Base-by-base conservation (phyloP, 2,113 vertebrate genomes). In the Scolopax mira region DNA sequence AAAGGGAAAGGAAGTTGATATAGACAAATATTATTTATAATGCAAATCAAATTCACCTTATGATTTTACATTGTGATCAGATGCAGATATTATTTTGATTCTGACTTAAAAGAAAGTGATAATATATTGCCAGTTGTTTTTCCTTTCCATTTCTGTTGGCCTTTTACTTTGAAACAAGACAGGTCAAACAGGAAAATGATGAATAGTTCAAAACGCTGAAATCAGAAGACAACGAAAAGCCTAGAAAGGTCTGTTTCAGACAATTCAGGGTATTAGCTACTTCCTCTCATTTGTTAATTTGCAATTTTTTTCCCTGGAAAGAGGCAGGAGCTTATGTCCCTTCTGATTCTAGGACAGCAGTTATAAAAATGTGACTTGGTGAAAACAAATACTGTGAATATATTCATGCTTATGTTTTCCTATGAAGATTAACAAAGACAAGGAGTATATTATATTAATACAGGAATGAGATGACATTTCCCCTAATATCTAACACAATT, bases 171-270 rank as follows among this genome's bases (percentile, higher is more conserved):
- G 72, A 93, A 93, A 88, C 35, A 86, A 95, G 79, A 90, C 72
- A 90, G 83, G 88, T 91, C 90, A 96, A 83, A 88, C n/a, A 80
- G 33, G 55, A 85, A 60, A 85, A 78, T 11, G 3, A 91, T 89
- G 88, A 96, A 93, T 93, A 95, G 94, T 94, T 95, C 93, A 96
- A 67, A 92, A 67, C 22, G 18, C 17, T 80, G 89, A 85, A 92
- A 91, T 60, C 66, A 80, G 75, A 90, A 93, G 55, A 70, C 64
- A 85, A 14, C 83, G 64, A 93, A 88, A 80, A 96, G 19, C 27
- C 72, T 78, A 70, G 66, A 69, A 87, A 79, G 39, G n/a, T 74
- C 57, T 85, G 18, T 48, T 93, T 52, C 61, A 95, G 67, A 80
- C 22, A 74, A 80, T 86, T 86, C 88, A 70, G 9, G 9, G 31